Conservation (phyloP, 2,797 vertebrate genomes). For the Oreortyx pictus region DNA sequence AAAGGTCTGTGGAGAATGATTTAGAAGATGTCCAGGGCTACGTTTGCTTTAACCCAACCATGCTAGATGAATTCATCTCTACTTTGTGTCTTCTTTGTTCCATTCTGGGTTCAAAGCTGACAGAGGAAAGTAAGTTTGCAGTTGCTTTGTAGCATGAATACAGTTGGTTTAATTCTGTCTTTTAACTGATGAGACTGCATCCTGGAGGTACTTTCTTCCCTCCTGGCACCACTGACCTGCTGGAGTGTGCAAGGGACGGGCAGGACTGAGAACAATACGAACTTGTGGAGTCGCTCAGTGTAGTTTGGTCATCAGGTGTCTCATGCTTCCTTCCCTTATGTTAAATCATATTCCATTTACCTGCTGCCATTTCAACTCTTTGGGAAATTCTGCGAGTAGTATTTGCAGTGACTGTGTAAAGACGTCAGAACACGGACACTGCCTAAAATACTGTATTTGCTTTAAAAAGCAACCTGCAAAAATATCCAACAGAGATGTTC, state of each 20-base stretch:
- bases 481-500: conserved; percentile 8
- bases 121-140: background rate
- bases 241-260: background rate
- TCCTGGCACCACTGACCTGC: background rate
- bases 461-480: conserved; percentile 3
- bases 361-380: background rate
- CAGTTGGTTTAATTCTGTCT: background rate
- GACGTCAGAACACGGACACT: background rate
- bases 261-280: background rate
- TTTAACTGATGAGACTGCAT: background rate
- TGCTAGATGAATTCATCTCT: background rate
- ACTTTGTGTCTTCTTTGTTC: background rate
- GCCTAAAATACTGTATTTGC: conserved; percentile 26
- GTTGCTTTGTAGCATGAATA: background rate
- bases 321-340: background rate
- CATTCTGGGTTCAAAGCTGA: background rate
- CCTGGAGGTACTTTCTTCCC: background rate
- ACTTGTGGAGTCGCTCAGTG: background rate
- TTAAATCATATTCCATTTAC: background rate
- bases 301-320: background rate
- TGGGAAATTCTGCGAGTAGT: background rate
- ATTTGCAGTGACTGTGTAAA: background rate
- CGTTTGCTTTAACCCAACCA: accelerated
- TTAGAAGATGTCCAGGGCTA: background rate
- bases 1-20: background rate